phyloP scores from a whole-genome alignment of 2,888 invertebrate genomes.

The Drosophila pegasa region DNA sequence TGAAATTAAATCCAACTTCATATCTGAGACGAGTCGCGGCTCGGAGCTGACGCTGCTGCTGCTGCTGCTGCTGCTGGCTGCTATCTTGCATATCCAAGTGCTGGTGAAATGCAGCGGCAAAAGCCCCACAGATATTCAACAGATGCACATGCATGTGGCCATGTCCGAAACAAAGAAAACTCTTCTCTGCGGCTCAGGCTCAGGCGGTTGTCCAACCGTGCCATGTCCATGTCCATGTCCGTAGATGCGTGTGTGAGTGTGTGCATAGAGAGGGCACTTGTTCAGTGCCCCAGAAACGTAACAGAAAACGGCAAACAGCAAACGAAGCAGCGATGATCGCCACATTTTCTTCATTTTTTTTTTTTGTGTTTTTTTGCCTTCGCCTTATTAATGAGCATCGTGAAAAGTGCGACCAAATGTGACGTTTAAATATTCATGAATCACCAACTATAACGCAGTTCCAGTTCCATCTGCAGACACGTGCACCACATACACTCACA shows the following conservation, averaged over 20 bases:
- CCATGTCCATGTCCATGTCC: constrained; percentile 60
- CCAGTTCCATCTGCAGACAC: constrained; percentile 56
- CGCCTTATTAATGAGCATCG: constrained; percentile 82
- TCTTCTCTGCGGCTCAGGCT: constrained; percentile 59
- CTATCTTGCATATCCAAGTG: constrained; percentile 81
- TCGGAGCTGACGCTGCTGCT: constrained; percentile 6
- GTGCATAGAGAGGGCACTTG: constrained; percentile 80
- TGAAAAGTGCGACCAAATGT: constrained; percentile 84
- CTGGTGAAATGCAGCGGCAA: constrained; percentile 64
- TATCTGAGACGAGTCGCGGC: constrained; percentile 51
- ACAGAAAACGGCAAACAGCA: constrained; percentile 49
- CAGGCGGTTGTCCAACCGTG: constrained; percentile 75
- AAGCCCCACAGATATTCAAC: constrained; percentile 58
- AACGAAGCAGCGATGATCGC: constrained; percentile 69
- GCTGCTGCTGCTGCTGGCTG: constrained; percentile 22
- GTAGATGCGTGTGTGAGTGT: constrained; percentile 25
- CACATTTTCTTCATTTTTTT: constrained; percentile 73
- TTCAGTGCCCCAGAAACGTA: constrained; percentile 72
- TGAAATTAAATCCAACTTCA: constrained; percentile 83
- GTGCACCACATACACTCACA: constrained; percentile 29
- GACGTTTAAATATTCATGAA: constrained; percentile 85
- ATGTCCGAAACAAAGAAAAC: constrained; percentile 78
- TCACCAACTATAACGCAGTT: constrained; percentile 78
- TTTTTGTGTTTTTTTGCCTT: constrained; percentile 53
- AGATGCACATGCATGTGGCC: constrained; percentile 75